A percentile compares a stretch with the other conserved stretches of the same genome.
These are phyloP conservation scores for Psephotus haematonotus DNA, from an alignment of 2,113 vertebrate genomes.

Conservation along the genomic window DNA sequence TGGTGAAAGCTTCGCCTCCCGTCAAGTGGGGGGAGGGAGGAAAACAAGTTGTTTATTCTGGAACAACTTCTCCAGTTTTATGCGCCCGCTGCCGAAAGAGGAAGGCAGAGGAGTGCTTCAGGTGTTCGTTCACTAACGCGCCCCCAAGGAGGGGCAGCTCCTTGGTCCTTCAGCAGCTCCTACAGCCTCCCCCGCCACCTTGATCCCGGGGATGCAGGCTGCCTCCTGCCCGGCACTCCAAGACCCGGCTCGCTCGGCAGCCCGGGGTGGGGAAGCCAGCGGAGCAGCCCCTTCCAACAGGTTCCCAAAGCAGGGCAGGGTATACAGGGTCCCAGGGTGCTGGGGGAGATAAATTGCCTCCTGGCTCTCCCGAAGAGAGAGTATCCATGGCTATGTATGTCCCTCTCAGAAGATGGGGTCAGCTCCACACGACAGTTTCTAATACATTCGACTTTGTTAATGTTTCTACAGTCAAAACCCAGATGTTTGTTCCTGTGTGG, in stretches of 20 bases:
- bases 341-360: neutral
- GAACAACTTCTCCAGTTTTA: neutral
- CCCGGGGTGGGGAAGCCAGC: fast-evolving
- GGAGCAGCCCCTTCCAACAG: fast-evolving
- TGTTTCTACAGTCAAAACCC: neutral
- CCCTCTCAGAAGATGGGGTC: neutral
- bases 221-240: fast-evolving
- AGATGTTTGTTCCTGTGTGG: neutral
- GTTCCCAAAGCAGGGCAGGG: neutral
- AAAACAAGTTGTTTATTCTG: neutral
- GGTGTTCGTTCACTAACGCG: neutral
- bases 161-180: neutral
- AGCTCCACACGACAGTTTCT: neutral
- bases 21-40: neutral
- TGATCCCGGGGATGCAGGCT: neutral
- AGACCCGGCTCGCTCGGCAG: fast-evolving
- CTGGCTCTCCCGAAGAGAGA: neutral
- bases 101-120: neutral
- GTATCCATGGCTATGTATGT: fast-evolving
- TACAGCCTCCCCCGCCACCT: neutral
- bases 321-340: fast-evolving
- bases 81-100: neutral
- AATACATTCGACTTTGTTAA: neutral
- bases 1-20: neutral
- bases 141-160: fast-evolving